phyloP scores from a whole-genome alignment of 2,113 vertebrate genomes.

The Gnathonemus echidnorhynchus region DNA sequence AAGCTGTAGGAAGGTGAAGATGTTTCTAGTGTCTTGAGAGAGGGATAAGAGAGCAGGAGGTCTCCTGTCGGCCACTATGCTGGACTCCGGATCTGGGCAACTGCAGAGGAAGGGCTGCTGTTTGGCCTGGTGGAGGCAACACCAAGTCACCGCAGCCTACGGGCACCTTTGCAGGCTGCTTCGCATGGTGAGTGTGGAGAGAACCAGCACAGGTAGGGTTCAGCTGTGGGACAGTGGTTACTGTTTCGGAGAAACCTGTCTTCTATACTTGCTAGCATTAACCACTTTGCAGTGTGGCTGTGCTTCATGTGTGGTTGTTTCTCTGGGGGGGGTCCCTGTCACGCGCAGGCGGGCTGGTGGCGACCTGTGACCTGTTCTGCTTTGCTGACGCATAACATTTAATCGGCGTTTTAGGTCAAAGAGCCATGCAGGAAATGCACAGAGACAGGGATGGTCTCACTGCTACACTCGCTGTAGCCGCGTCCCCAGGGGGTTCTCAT shows the following conservation, averaged over 20 bases:
- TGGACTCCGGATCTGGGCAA: conserved; percentile 53
- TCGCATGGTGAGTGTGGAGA: conserved; percentile 55
- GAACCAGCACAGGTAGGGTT: background rate
- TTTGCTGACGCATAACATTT: background rate
- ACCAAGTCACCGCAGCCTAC: conserved; percentile 58
- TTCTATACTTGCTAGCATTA: background rate
- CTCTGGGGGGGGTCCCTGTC: background rate
- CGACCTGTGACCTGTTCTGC: background rate
- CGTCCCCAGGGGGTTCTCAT: background rate
- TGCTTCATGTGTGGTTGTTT: background rate
- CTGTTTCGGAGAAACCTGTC: background rate
- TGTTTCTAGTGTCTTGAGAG: background rate
- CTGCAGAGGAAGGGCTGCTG: conserved; percentile 60
- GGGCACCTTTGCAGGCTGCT: conserved; percentile 63
- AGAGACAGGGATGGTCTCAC: background rate
- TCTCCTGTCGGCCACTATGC: conserved; percentile 45
- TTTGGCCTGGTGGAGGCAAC: conserved; percentile 58
- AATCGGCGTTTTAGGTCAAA: background rate
- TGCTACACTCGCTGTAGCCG: no score
- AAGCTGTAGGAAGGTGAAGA: background rate
- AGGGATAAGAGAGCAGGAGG: background rate
- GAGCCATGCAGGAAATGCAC: background rate
- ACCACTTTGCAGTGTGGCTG: background rate
- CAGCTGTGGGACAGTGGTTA: background rate
- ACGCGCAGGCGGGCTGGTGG: background rate